Percentiles rank a stretch among this genome's conserved stretches.
These are phyloP conservation scores for Sacculina carcini DNA, from an alignment of 2,888 invertebrate genomes.

Conservation along the genomic window DNA sequence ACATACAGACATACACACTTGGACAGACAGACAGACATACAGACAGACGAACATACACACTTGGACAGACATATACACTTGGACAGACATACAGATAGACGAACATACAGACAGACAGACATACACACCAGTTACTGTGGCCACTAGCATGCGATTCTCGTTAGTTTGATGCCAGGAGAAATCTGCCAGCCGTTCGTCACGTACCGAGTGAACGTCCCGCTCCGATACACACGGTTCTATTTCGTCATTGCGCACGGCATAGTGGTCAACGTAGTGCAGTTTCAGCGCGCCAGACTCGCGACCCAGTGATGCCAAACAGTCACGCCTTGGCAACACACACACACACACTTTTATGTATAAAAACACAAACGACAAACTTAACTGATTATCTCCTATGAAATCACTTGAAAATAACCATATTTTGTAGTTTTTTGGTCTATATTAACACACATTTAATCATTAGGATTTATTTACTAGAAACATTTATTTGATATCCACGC, in stretches of 20 bases:
- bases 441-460: background rate
- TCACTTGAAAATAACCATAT: background rate
- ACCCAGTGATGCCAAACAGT: slow-evolving; percentile 51
- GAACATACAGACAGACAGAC: too few species aligned
- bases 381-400: background rate
- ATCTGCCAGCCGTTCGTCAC: slow-evolving; percentile 8
- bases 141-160: slow-evolving; percentile 44
- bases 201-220: slow-evolving; percentile 22
- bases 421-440: too few species aligned
- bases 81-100: too few species aligned
- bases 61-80: too few species aligned
- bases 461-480: too few species aligned
- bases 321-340: slow-evolving; percentile 26
- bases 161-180: slow-evolving; percentile 63
- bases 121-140: slow-evolving; percentile 27
- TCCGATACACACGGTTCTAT: slow-evolving; percentile 49
- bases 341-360: background rate
- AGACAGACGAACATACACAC: too few species aligned
- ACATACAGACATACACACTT: too few species aligned
- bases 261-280: slow-evolving; percentile 60
- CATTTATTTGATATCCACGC: too few species aligned
- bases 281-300: slow-evolving; percentile 47
- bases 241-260: slow-evolving; percentile 32
- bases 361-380: background rate
- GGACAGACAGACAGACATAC: too few species aligned